phyloP scores from a whole-genome alignment of 2,888 invertebrate species.

The Lithophane socia region DNA sequence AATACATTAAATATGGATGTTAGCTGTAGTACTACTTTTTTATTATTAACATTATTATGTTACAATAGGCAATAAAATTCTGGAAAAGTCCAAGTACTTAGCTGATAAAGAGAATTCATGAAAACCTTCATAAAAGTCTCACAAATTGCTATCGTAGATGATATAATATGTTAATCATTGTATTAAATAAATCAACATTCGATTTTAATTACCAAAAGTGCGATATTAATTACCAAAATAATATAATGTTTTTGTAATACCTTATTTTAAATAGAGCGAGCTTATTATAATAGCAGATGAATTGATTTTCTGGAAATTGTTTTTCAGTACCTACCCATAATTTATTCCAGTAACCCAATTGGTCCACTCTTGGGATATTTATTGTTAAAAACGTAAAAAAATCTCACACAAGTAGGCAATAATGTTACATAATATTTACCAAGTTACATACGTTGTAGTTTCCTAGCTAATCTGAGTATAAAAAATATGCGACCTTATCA shows the following conservation, averaged over 20 bases:
- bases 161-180: not conserved
- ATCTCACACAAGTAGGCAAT: constrained; percentile 8
- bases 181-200: not conserved
- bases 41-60: not conserved
- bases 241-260: not conserved
- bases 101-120: not conserved
- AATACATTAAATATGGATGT: too few species aligned
- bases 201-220: not conserved
- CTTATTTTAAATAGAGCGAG: not conserved
- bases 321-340: not conserved
- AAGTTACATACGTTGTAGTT: constrained; percentile 35
- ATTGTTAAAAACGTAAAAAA: not conserved
- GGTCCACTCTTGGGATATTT: not conserved
- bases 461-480: constrained; percentile 47
- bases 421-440: constrained; percentile 27
- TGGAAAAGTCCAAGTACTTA: not conserved
- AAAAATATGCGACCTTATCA: constrained; percentile 56
- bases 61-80: not conserved
- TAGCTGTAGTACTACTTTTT: not conserved
- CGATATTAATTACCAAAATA: not conserved
- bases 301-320: not conserved
- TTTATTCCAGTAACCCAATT: not conserved
- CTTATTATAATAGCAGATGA: not conserved
- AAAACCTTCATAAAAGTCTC: not conserved
- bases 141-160: not conserved